phyloP scores from a whole-genome alignment of 2,888 invertebrate species.

The Eretmocerus hayati region DNA sequence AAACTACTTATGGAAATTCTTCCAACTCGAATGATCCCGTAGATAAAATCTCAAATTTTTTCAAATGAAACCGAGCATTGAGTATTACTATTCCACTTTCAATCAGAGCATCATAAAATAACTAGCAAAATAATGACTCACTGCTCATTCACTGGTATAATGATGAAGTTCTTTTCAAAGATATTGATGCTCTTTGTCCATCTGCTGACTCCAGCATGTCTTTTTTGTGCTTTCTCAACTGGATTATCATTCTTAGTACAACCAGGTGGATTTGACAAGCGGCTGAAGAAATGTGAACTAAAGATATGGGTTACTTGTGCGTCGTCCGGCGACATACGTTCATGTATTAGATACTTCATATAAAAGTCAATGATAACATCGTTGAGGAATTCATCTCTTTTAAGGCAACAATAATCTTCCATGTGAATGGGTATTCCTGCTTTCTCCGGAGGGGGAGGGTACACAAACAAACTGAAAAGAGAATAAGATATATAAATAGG shows the following conservation, averaged over 20 bases:
- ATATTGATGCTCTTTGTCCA: slow-evolving; percentile 93
- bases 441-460: slow-evolving; percentile 71
- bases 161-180: slow-evolving; percentile 87
- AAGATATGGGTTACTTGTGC: slow-evolving; percentile 82
- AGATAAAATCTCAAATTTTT: no score
- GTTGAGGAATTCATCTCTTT: slow-evolving; percentile 87
- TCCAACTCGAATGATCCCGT: no score
- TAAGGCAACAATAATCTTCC: slow-evolving; percentile 84
- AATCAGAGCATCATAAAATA: no score
- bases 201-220: slow-evolving; percentile 76
- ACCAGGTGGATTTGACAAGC: slow-evolving; percentile 61
- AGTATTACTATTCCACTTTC: no score
- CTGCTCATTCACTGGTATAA: slow-evolving; percentile 92
- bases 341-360: slow-evolving; percentile 73
- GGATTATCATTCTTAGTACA: slow-evolving; percentile 39
- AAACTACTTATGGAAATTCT: no score
- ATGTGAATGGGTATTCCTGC: slow-evolving; percentile 84
- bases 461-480: slow-evolving; percentile 38
- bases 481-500: no score
- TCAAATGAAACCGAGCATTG: no score
- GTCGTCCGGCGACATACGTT: slow-evolving; percentile 62
- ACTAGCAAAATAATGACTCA: no score
- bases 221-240: slow-evolving; percentile 60
- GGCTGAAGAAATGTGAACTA: slow-evolving; percentile 91
- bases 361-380: slow-evolving; percentile 98